Conservation (phyloP, 2,113 vertebrate genomes). For the Stegostoma tigrinum region DNA sequence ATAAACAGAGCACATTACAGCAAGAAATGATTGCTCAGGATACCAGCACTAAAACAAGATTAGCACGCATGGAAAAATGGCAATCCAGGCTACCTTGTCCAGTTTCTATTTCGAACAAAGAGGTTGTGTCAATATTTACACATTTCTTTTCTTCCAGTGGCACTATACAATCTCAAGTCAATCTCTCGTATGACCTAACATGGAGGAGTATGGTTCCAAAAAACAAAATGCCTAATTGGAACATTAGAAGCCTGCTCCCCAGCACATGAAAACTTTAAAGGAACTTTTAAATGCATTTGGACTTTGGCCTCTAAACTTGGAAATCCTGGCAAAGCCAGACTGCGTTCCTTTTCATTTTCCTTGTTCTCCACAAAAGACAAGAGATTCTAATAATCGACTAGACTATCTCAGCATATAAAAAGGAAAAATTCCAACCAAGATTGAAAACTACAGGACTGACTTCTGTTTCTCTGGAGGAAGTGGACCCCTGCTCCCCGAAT, state of each 20-base stretch:
- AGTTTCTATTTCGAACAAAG: neutral
- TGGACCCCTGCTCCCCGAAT: neutral
- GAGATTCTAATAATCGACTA: neutral
- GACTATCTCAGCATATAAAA: neutral
- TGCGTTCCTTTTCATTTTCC: neutral
- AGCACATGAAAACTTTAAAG: neutral
- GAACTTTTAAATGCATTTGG: neutral
- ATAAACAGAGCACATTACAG: neutral
- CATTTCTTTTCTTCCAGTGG: neutral
- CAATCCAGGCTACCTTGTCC: neutral
- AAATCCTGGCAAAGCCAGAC: neutral
- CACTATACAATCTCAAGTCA: neutral
- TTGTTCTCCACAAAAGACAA: neutral
- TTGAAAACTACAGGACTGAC: neutral
- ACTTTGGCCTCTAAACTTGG: neutral
- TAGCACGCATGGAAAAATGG: neutral
- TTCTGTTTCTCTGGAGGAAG: neutral
- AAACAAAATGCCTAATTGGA: too few relatives aligned
- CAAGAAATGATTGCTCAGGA: neutral
- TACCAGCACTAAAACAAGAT: neutral
- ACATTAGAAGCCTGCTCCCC: neutral
- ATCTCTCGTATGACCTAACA: neutral
- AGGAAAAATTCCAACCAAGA: neutral
- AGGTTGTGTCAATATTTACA: neutral
- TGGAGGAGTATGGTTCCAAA: neutral